A percentile compares a stretch with the other conserved stretches of the same genome.
Evolutionary conservation across 2,888 invertebrate species (phyloP).

Genomic region (Hydriomena furcata): DNA sequence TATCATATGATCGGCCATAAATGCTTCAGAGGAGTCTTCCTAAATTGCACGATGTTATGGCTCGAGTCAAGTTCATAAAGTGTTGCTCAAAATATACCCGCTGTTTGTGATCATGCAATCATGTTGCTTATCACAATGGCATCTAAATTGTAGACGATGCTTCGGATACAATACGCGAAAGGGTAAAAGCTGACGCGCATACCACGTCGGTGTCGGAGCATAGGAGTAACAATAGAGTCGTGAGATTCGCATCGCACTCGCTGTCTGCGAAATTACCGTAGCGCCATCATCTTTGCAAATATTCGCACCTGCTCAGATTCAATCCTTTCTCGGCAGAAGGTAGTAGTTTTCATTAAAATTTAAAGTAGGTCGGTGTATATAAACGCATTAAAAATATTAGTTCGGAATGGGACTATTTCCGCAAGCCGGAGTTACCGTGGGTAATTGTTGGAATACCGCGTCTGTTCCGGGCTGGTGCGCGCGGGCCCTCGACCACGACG

Average conservation of each 20-base stretch:
- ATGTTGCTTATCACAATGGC: slow-evolving; percentile 61
- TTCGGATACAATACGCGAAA: slow-evolving; percentile 56
- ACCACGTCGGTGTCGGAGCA: slow-evolving; percentile 62
- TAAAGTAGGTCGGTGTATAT: slow-evolving; percentile 39
- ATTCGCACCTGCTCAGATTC: slow-evolving; percentile 40
- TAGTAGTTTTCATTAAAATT: slow-evolving; percentile 31
- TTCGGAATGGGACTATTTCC: slow-evolving; percentile 62
- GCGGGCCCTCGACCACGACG: slow-evolving; percentile 76
- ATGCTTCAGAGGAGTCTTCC: slow-evolving; percentile 20
- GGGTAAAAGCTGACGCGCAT: slow-evolving; percentile 69
- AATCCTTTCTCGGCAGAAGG: slow-evolving; percentile 33
- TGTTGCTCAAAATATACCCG: slow-evolving; percentile 45
- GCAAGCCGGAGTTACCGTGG: slow-evolving; percentile 69
- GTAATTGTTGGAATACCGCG: slow-evolving; percentile 78
- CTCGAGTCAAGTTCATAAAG: slow-evolving; percentile 28
- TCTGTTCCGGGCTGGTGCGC: slow-evolving; percentile 78
- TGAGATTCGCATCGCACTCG: slow-evolving; percentile 66
- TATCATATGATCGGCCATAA: slow-evolving; percentile 28
- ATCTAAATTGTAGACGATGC: slow-evolving; percentile 50
- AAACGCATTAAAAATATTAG: slow-evolving; percentile 57
- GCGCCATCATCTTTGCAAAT: slow-evolving; percentile 46
- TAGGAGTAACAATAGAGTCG: slow-evolving; percentile 73
- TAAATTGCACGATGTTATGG: slow-evolving; percentile 29
- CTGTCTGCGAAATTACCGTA: slow-evolving; percentile 52
- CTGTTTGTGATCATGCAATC: slow-evolving; percentile 49